phyloP scores from a whole-genome alignment of 1,140 invertebrate species.

The Drosophila pallidifrons region DNA sequence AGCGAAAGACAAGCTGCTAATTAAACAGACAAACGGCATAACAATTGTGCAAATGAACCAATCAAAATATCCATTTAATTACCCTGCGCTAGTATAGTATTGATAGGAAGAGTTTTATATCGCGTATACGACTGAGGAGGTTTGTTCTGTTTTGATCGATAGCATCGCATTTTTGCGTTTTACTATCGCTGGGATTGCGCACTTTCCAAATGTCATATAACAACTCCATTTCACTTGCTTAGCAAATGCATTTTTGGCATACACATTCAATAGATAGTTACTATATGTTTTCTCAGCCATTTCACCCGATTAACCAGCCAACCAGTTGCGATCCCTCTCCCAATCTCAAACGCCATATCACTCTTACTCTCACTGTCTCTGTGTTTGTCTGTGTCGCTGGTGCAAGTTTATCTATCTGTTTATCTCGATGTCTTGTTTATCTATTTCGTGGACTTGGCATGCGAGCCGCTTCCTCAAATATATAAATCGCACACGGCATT shows the following conservation, averaged over 20 bases:
- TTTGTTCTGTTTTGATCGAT: slow-evolving; percentile 13
- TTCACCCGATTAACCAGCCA: slow-evolving; percentile 49
- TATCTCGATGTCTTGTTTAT: slow-evolving; percentile 60
- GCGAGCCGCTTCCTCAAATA: slow-evolving; percentile 80
- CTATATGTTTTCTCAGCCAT: slow-evolving; percentile 65
- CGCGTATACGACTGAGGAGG: background rate
- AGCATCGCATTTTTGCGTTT: background rate
- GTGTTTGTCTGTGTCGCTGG: slow-evolving; percentile 10
- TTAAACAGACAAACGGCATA: slow-evolving; percentile 44
- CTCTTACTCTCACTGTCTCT: slow-evolving; percentile 30
- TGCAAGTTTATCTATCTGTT: slow-evolving; percentile 23
- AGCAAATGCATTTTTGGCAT: slow-evolving; percentile 58
- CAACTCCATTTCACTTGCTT: slow-evolving; percentile 69
- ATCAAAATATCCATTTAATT: slow-evolving; percentile 32
- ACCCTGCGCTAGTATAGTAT: slow-evolving; percentile 8
- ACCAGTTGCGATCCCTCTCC: slow-evolving; percentile 34
- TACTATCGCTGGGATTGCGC: slow-evolving; percentile 43
- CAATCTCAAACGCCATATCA: slow-evolving; percentile 8
- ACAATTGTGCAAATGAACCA: slow-evolving; percentile 30
- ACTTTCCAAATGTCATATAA: slow-evolving; percentile 67
- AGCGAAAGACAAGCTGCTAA: slow-evolving; percentile 35
- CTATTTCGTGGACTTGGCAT: slow-evolving; percentile 55
- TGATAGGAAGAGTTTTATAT: background rate
- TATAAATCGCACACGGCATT: slow-evolving; percentile 71
- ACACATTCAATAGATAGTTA: slow-evolving; percentile 31